Base-by-base conservation (phyloP, 2,797 vertebrate genomes). In the Gymnoscopelus braueri region DNA sequence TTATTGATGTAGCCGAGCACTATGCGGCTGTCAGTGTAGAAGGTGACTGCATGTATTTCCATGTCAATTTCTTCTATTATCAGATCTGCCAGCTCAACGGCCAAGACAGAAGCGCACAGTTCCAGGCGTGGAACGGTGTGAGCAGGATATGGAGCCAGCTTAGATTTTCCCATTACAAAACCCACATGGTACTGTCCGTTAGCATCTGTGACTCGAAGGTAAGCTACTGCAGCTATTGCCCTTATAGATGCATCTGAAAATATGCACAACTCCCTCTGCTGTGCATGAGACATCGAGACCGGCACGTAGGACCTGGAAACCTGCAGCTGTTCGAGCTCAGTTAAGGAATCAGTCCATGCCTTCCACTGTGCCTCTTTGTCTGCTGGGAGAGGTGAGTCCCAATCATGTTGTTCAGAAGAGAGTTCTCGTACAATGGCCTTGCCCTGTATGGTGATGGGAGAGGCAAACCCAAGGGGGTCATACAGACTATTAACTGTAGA, bases 401-500 rank as follows among this genome's bases (percentile, higher is more conserved):
- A 63, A 0, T 67, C 58, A 6, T 56, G 5, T 11, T 54, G 52
- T 4, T 68, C 19, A 1, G 66, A 14, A 6, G 52, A 44, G 0
- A 71, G 3, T 0, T 78, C 64, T 54, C 68, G 52, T 0, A 58
- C 39, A 0, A 78, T 9, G 5, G 78, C 66, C 9, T 76, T 77
- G 0, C 70, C 70, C 11, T 63, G 60, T 3, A 72, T 68, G 7
- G 32, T 60, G 5, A 80, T 32, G 2, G 80, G 72, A n/a, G 74
- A 60, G 0, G 60, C 63, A 6, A 79, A 73, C 0, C 81, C 75
- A 10, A 82, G 19, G 0, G 69, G 72, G 13, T 81, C 58, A 0
- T 50, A 82, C 7, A 82, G 6, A 3, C 77, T 74, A 24, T 80
- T 83, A 0, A 81, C 76, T 0, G 63, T 74, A 0, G 69, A 78